Evolutionary conservation across 2,797 vertebrate genomes (phyloP).

Genomic region (Scomberomorus guttatus): DNA sequence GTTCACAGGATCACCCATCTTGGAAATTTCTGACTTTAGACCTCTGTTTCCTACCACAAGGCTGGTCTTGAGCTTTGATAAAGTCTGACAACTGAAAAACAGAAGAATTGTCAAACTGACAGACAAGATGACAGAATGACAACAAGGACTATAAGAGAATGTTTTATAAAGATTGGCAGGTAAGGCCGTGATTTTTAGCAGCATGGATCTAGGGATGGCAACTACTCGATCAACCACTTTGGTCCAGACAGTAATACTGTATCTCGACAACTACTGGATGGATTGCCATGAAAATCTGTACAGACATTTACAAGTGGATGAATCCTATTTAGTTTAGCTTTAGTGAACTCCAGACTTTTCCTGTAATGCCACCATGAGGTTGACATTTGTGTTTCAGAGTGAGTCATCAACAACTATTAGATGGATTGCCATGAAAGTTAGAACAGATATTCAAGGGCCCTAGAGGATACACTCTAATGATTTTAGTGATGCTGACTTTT

Average conservation of each 20-base stretch:
- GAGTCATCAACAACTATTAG: too few species aligned
- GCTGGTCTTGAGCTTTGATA: conserved; percentile 25
- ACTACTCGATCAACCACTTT: neutral
- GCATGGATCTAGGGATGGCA: neutral
- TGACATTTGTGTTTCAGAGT: too few species aligned
- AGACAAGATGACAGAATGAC: neutral
- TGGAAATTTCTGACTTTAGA: conserved; percentile 36
- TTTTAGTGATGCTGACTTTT: too few species aligned
- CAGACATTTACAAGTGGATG: neutral
- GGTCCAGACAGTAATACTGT: neutral
- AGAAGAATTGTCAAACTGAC: neutral
- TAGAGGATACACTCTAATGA: too few species aligned
- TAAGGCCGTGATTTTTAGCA: neutral
- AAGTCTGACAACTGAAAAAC: conserved; percentile 20
- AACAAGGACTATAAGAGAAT: neutral
- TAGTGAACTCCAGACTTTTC: too few species aligned
- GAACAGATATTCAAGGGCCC: too few species aligned
- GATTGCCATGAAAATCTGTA: neutral
- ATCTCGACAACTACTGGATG: too few species aligned
- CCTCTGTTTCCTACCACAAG: conserved; percentile 14
- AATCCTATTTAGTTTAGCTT: too few species aligned
- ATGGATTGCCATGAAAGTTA: too few species aligned
- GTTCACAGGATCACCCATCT: conserved; percentile 45
- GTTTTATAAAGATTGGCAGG: neutral
- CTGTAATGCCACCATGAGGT: too few species aligned